Conservation (phyloP, 2,113 vertebrate species). For the Scatophagus argus region DNA sequence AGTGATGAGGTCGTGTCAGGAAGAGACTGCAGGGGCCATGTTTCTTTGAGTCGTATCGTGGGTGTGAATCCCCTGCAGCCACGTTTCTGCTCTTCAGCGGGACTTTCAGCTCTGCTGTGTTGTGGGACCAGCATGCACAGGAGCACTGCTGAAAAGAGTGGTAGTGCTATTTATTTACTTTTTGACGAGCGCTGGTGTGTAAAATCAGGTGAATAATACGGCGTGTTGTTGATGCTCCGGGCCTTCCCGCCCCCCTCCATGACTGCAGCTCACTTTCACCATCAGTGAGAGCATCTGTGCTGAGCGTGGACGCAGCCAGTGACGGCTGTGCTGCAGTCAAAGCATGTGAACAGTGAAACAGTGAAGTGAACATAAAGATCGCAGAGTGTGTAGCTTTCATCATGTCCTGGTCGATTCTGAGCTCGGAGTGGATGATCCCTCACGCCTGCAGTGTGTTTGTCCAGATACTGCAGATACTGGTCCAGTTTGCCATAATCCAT, state of each 20-base stretch:
- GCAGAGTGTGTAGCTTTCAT: too few relatives aligned
- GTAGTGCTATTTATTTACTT: background rate
- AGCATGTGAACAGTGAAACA: background rate
- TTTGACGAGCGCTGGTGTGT: background rate
- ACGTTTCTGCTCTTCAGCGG: background rate
- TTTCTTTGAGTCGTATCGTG: background rate
- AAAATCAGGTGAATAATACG: background rate
- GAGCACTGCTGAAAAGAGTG: background rate
- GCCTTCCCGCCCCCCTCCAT: background rate
- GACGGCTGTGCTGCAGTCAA: background rate
- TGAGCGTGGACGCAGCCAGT: background rate
- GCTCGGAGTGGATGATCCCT: too few relatives aligned
- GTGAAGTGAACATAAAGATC: too few relatives aligned
- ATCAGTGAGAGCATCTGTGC: background rate
- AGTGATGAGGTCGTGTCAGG: background rate
- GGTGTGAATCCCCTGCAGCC: background rate
- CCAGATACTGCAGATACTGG: too few relatives aligned
- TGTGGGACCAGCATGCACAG: background rate
- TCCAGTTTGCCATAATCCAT: too few relatives aligned
- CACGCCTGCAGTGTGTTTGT: too few relatives aligned
- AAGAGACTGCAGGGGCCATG: background rate
- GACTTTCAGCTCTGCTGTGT: background rate
- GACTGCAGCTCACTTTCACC: background rate
- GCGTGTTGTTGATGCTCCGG: conserved; percentile 14
- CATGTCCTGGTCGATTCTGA: too few relatives aligned